Conservation (phyloP, 2,797 vertebrate genomes). For the Eulemur albifrons region DNA sequence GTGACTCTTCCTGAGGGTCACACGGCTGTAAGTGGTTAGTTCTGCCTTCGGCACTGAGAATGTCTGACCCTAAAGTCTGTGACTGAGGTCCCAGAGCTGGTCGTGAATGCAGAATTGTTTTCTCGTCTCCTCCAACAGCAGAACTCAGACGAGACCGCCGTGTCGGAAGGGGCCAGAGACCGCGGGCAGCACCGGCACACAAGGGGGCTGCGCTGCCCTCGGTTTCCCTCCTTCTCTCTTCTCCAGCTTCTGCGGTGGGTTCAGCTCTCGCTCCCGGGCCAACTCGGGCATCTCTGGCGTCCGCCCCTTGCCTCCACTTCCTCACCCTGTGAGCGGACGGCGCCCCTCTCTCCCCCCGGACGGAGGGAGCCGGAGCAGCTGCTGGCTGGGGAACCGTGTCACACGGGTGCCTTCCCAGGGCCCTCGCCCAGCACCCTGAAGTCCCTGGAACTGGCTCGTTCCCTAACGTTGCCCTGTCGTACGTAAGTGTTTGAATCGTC, state of each 20-base stretch:
- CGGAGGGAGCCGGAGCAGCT: background rate
- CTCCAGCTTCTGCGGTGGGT: background rate
- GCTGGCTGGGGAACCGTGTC: background rate
- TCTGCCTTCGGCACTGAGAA: background rate
- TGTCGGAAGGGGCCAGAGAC: fast-evolving
- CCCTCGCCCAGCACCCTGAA: background rate
- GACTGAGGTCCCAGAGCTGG: background rate
- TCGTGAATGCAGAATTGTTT: no score
- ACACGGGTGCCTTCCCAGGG: fast-evolving
- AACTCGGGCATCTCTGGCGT: background rate
- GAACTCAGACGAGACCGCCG: background rate
- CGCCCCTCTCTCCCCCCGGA: background rate
- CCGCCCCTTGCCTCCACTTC: background rate
- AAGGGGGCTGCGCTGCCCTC: background rate
- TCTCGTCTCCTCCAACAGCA: background rate
- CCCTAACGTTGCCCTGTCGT: background rate
- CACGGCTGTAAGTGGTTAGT: background rate
- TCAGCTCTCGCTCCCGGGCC: background rate
- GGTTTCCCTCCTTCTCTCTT: background rate
- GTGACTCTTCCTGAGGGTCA: background rate
- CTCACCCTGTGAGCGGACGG: background rate
- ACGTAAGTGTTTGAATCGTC: no score
- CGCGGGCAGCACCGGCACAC: fast-evolving
- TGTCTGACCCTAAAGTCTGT: background rate
- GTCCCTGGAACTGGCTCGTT: background rate